Percentiles rank a stretch among this genome's conserved stretches.
phyloP scores from a whole-genome alignment of 2,113 vertebrate species.

The Fregetta grallaria region DNA sequence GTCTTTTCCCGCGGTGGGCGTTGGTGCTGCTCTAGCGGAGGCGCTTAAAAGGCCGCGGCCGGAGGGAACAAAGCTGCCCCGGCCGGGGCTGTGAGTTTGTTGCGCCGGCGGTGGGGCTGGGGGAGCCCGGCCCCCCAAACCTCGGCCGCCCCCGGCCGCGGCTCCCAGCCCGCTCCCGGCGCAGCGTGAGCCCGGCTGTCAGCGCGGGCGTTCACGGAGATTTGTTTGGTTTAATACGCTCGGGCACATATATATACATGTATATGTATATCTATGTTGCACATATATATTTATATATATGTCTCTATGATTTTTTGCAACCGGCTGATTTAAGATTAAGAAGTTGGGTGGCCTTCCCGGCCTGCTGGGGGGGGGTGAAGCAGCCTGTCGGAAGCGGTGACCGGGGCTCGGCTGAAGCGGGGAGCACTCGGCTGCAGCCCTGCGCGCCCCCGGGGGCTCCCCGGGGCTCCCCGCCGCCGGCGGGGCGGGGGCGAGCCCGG shows the following conservation, averaged over 20 bases:
- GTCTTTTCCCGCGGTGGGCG: neutral
- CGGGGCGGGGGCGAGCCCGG: neutral
- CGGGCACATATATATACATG: too few species aligned
- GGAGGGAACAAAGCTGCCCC: neutral
- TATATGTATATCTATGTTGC: too few species aligned
- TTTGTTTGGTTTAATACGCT: neutral
- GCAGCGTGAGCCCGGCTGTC: neutral
- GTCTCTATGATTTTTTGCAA: neutral
- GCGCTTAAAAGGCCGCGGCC: neutral
- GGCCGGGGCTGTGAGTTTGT: neutral
- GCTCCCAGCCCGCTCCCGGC: neutral
- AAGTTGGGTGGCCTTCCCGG: neutral
- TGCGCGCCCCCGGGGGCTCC: neutral
- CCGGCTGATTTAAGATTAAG: neutral
- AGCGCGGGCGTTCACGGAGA: neutral
- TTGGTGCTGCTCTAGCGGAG: neutral
- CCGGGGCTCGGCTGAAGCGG: neutral
- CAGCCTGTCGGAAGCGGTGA: neutral
- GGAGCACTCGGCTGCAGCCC: neutral
- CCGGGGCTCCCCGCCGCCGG: neutral
- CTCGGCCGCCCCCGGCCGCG: neutral
- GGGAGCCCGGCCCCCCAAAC: neutral
- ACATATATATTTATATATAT: fast-evolving
- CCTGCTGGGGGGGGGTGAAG: neutral
- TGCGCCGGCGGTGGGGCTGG: neutral